Evolutionary conservation across 2,888 invertebrate genomes (phyloP), one percentile per base, ranked within the genome.

Genomic region (Macrophya annulata): DNA sequence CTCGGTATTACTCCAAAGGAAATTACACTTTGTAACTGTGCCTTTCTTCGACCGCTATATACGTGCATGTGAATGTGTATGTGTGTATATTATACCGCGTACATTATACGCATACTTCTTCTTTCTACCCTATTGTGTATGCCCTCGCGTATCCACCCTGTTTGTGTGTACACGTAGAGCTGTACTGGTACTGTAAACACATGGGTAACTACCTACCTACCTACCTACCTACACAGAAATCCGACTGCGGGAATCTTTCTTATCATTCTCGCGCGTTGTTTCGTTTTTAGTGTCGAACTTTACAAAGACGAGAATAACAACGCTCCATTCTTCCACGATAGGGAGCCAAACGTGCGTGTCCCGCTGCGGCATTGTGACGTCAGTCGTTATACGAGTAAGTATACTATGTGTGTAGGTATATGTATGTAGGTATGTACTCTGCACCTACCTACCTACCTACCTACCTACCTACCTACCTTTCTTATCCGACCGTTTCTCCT

Each of bases 351-450:
- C 79, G 79, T 79, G 79, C 79, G 79, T 59, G 79, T 79, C 55
- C 55, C 40, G 79, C 82, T 21, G 62, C 82, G 65, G 65, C 82
- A 82, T 82, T 82, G 82, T 82, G 65, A 82, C 82, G 82, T 82
- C 82, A 82, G 21, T 65, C 82, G 51, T 76, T 76, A 48, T 37
- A n/a, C 31, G 71, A n/a, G 71, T 71, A 17, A 9, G n/a, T 71
- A 43, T 12, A 37, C 37, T 1, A 55, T 9, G 55, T 55, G 55
- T 55, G 10, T 31, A 68, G 12, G n/a, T 55, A 55, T 37, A 37
- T 43, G 43, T 45, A 72, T 12, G 43, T 37, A 68, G 10, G 6
- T 5, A 72, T 17, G 40, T 72, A 76, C 48, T 25, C 21, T 62
- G 25, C 62, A 62, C 21, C 62, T 62, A 62, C 55, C 55, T 55